Evolutionary conservation across 2,888 invertebrate species (phyloP).

Genomic region (Agrochola lota): DNA sequence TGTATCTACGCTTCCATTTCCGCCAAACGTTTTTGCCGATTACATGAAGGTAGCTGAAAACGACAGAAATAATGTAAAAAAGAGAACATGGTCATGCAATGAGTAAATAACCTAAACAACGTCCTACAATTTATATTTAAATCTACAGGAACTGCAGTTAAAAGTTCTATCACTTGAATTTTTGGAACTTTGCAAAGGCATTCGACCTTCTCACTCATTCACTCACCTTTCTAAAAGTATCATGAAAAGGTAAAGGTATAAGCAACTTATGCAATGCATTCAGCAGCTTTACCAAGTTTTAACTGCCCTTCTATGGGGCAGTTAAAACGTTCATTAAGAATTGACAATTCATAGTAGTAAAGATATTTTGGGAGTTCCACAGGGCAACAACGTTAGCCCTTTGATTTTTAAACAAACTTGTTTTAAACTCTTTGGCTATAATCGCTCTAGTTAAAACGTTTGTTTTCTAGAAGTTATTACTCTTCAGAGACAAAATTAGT

Average conservation of each 20-base stretch:
- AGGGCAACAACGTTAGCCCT: not conserved
- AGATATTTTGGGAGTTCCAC: conserved; percentile 1
- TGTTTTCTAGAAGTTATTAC: not conserved
- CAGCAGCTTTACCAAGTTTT: not conserved
- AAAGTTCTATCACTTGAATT: not conserved
- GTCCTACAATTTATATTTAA: not conserved
- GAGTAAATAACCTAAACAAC: not conserved
- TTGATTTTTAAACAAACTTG: not conserved
- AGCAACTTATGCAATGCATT: not conserved
- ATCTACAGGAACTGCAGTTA: not conserved
- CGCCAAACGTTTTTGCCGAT: conserved; percentile 99
- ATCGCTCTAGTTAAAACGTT: not conserved
- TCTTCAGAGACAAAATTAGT: not conserved
- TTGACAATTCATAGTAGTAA: not conserved
- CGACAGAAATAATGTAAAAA: not conserved
- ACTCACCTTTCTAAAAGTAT: not conserved
- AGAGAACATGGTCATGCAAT: not conserved
- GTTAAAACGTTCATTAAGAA: not conserved
- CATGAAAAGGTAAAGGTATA: not conserved
- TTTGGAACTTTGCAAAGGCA: not conserved
- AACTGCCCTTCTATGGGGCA: too few species aligned
- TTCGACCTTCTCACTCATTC: conserved; percentile 14
- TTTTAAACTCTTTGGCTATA: not conserved
- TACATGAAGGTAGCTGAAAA: conserved; percentile 95
- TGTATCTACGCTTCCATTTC: conserved; percentile 99